Base-by-base conservation (phyloP, 2,113 vertebrate species). In the Thryonomys swinderianus region DNA sequence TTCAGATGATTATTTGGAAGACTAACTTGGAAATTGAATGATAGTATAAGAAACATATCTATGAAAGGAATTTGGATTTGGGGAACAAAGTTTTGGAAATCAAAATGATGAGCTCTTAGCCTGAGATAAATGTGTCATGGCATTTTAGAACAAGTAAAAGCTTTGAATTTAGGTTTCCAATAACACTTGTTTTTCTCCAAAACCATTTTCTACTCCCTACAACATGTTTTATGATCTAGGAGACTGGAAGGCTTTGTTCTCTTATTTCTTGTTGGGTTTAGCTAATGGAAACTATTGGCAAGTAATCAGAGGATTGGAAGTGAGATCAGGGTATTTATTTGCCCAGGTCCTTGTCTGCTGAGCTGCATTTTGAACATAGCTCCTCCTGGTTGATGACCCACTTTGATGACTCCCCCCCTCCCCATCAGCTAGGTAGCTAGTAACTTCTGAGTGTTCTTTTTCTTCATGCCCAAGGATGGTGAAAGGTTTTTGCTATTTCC, bases 51-150 rank as follows among this genome's bases (percentile, higher is more conserved):
- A 82, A 40, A 64, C 40, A 64, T 27, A 30, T 59, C 87, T 93
- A 61, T 71, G 30, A 91, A 81, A 85, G 27, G 40, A 95, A 96
- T 90, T 91, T 93, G 57, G 37, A 87, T 87, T 91, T 91, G 61
- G 81, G 53, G 61, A 78, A 48, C 45, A 82, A 37, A 5, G 34
- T 85, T 21, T 61, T 90, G 85, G 61, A 91, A 85, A 76, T 30
- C 18, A 37, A 89, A 92, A 80, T 57, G 16, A 48, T 55, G 27
- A 84, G n/a, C 82, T 74, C 94, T 93, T 80, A 55, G n/a, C 80
- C 27, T 78, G 53, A 66, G 37, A 91, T 82, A 62, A 67, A 69
- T 27, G 2, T 86, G 61, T 53, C 48, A 18, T 61, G 40, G 23
- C 69, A 76, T 69, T 84, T 94, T 88, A 66, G 82, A 87, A 95